These are phyloP conservation scores for Troides oblongomaculatus DNA, from an alignment of 2,888 invertebrate genomes.

Conservation along the genomic window DNA sequence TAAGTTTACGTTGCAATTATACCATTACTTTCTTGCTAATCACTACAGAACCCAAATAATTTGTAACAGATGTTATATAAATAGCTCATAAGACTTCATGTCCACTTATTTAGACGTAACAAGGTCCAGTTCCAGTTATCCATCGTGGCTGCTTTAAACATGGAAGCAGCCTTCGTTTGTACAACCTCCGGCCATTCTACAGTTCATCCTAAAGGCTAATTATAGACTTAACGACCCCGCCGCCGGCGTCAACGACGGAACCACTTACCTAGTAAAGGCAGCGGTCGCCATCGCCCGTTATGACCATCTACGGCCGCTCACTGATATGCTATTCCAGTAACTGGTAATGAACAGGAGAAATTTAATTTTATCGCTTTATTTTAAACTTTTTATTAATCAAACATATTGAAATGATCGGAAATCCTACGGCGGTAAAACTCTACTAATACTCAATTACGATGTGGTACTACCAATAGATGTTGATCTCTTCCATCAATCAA, in stretches of 20 bases:
- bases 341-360: conserved; percentile 35
- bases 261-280: conserved; percentile 60
- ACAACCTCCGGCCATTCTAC: conserved; percentile 16
- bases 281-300: conserved; percentile 53
- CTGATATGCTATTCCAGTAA: conserved; percentile 39
- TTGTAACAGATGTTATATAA: conserved; percentile 2
- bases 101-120: conserved; percentile 13
- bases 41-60: not conserved
- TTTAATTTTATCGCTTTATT: conserved; percentile 24
- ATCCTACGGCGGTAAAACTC: not conserved
- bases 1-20: not conserved
- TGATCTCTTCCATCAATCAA: too few relatives aligned
- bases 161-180: conserved; percentile 13
- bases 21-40: not conserved
- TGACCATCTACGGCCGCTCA: conserved; percentile 48
- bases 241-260: conserved; percentile 32
- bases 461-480: too few relatives aligned
- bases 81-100: conserved; percentile 7
- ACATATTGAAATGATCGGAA: not conserved
- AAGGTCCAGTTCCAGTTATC: conserved; percentile 16
- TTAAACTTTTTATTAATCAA: not conserved
- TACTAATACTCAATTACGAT: too few relatives aligned
- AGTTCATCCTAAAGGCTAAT: conserved; percentile 26
- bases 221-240: conserved; percentile 40
- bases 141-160: conserved; percentile 12